phyloP scores from a whole-genome alignment of 1,140 invertebrate species.

The Drosophila chauvacae region DNA sequence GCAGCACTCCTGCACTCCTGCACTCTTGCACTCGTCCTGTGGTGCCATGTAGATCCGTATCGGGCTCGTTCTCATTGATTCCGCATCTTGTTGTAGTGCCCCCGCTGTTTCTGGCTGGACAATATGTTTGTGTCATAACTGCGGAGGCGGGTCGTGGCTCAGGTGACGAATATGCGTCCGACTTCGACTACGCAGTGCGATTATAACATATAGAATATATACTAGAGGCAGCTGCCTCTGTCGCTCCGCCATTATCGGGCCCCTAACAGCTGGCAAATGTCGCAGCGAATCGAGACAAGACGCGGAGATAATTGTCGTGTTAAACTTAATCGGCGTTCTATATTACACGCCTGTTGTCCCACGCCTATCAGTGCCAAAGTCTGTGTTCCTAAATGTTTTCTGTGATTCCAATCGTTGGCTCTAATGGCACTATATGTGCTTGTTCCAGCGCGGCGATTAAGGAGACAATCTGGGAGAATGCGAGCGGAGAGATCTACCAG shows the following conservation, averaged over 20 bases:
- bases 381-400: constrained; percentile 47
- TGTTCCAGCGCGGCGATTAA: constrained; percentile 36
- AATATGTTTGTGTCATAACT: constrained; percentile 39
- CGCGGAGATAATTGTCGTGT: constrained; percentile 69
- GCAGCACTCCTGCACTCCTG: constrained; percentile 10
- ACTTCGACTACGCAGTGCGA: neutral
- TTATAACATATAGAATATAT: constrained; percentile 4
- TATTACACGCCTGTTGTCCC: constrained; percentile 46
- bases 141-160: constrained; percentile 3
- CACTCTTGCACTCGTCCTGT: constrained; percentile 20
- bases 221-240: constrained; percentile 26
- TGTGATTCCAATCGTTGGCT: constrained; percentile 27
- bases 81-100: constrained; percentile 47
- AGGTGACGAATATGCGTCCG: constrained; percentile 21
- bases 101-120: constrained; percentile 35
- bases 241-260: constrained; percentile 51
- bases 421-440: constrained; percentile 35
- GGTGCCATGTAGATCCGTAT: constrained; percentile 68
- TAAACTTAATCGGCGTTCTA: constrained; percentile 68
- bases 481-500: constrained; percentile 11
- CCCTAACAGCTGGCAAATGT: constrained; percentile 74
- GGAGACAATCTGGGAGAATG: constrained; percentile 13
- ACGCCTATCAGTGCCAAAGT: constrained; percentile 49
- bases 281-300: constrained; percentile 70
- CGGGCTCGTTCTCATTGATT: constrained; percentile 44